Evolutionary conservation across 2,797 vertebrate genomes (phyloP).

Genomic region (Apogon talboti): DNA sequence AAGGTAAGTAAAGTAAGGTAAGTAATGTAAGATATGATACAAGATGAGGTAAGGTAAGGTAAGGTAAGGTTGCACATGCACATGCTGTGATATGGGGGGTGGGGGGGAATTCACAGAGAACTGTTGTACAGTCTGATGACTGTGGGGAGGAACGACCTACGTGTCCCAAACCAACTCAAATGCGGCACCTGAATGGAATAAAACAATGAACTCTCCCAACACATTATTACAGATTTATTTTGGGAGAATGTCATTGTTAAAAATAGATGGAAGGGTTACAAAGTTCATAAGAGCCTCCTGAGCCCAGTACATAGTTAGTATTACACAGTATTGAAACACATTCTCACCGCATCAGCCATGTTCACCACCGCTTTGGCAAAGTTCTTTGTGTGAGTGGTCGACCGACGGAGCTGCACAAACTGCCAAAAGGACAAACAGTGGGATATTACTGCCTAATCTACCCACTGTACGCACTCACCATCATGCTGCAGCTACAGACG

Average conservation of each 20-base stretch:
- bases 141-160: too few species aligned
- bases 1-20: too few species aligned
- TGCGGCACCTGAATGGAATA: not conserved
- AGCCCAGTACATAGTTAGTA: not conserved
- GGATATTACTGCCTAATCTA: not conserved
- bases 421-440: constrained; percentile 48
- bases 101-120: too few species aligned
- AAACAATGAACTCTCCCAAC: not conserved
- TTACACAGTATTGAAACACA: not conserved
- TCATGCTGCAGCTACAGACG: constrained; percentile 7
- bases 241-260: constrained; percentile 6
- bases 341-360: constrained; percentile 93
- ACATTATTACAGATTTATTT: not conserved
- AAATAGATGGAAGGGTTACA: not conserved
- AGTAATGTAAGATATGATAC: too few species aligned
- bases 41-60: too few species aligned
- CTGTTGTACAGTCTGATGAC: too few species aligned
- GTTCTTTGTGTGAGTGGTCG: constrained; percentile 90
- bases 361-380: constrained; percentile 98
- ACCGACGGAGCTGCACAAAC: constrained; percentile 91
- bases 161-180: not conserved
- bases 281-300: not conserved
- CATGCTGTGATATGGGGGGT: too few species aligned
- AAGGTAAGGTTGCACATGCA: too few species aligned
- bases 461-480: not conserved